Evolutionary conservation across 2,113 vertebrate species (phyloP), one percentile per base, ranked within the genome.

Genomic region (Rutilus rutilus): DNA sequence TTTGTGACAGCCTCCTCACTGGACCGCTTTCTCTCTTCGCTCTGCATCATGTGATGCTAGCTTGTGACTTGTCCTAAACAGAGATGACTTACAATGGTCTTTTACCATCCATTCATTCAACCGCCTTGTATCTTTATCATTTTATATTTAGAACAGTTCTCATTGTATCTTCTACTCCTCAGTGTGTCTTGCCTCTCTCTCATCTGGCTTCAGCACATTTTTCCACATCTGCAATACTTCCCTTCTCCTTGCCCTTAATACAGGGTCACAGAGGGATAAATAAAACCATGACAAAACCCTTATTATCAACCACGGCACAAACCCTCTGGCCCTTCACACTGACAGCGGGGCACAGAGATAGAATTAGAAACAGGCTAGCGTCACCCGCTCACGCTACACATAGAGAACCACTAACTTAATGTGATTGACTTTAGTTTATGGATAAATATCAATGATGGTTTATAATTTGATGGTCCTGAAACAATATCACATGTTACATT

Each of bases 181-280:
- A 3, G 33, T n/a, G 67, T 71, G 39, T 60, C 78, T 83, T 23
- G 27, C 9, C 75, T 85, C 52, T 45, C 52, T 50, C 73, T 57
- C 36, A 2, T 77, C 17, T 77, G 45, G 45, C 23, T 79, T 57
- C 23, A 50, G 25, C n/a, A 47, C 45, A 65, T 52, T 23, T 52
- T 11, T 57, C 54, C 45, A 71, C 19, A 52, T 73, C 67, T 59
- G 21, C 50, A 27, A 27, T 73, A 11, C 64, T 71, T 11, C 17
- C 42, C 27, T 52, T 64, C 27, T 71, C n/a, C 1, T 74, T 83
- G 82, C 23, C 47, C 67, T 83, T 59, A 36, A 83, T 73, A 59
- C 50, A 59, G 82, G 82, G 50, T 74, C 82, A 83, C 82, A 59
- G 47, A 4, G 23, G 30, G 50, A 52, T 83, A 83, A 73, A 83